phyloP scores from a whole-genome alignment of 2,797 vertebrate genomes.

The Gadopsis marmoratus region DNA sequence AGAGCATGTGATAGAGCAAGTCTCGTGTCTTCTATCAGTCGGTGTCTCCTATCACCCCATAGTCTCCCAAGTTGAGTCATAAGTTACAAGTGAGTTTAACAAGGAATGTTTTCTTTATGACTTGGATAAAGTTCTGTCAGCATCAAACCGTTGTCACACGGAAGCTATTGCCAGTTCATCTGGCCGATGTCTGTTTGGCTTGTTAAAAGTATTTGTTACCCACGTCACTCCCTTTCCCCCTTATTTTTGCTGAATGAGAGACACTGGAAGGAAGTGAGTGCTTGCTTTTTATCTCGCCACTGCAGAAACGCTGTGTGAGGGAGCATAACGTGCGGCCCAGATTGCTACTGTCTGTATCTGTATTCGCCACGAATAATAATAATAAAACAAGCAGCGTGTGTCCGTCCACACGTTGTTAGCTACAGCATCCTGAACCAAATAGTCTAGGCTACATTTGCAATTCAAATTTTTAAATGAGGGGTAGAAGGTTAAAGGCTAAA shows the following conservation, averaged over 20 bases:
- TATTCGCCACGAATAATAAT: slow-evolving; percentile 33
- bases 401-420: slow-evolving; percentile 37
- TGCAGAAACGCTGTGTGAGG: slow-evolving; percentile 64
- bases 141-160: slow-evolving; percentile 29
- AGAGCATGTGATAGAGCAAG: no score
- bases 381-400: slow-evolving; percentile 25
- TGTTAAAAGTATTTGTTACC: neutral
- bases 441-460: slow-evolving; percentile 68
- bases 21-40: neutral
- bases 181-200: slow-evolving; percentile 15
- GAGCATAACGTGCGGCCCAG: slow-evolving; percentile 26
- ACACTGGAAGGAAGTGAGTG: slow-evolving; percentile 76
- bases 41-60: neutral
- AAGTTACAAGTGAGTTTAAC: slow-evolving; percentile 1
- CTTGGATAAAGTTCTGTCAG: neutral
- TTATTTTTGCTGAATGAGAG: slow-evolving; percentile 69
- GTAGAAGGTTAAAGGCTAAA: slow-evolving; percentile 15
- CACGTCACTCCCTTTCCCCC: slow-evolving; percentile 27
- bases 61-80: slow-evolving; percentile 6
- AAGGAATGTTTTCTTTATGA: slow-evolving; percentile 1
- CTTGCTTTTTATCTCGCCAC: slow-evolving; percentile 71
- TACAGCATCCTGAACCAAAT: slow-evolving; percentile 46
- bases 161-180: neutral
- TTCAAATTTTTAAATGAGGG: slow-evolving; percentile 66
- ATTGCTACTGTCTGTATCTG: slow-evolving; percentile 4